phyloP scores from a whole-genome alignment of 2,888 invertebrate genomes.

The Hofmannophila pseudospretella region DNA sequence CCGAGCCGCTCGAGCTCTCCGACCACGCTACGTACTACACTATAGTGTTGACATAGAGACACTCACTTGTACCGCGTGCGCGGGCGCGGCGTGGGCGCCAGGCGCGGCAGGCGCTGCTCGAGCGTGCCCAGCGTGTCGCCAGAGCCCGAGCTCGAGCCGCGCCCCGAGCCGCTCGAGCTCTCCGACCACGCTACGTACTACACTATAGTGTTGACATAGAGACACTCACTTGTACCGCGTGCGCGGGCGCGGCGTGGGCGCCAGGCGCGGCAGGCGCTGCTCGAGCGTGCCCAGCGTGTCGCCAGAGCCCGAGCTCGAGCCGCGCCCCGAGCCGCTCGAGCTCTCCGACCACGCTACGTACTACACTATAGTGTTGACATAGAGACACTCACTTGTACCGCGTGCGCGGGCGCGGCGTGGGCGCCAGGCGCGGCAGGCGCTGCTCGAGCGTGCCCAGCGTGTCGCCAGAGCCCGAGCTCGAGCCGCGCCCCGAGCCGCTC shows the following conservation, averaged over 20 bases:
- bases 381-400: constrained; percentile 58
- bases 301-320: constrained; percentile 68
- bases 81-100: constrained; percentile 55
- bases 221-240: background rate
- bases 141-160: constrained; percentile 69
- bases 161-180: constrained; percentile 71
- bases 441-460: constrained; percentile 37
- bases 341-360: constrained; percentile 72
- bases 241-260: background rate
- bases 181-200: constrained; percentile 72
- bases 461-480: constrained; percentile 66
- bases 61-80: constrained; percentile 59
- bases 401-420: constrained; percentile 57
- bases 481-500: constrained; percentile 70
- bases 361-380: too few relatives aligned
- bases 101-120: constrained; percentile 52
- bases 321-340: constrained; percentile 70
- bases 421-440: constrained; percentile 56
- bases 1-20: constrained; percentile 69
- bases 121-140: constrained; percentile 43
- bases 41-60: too few relatives aligned
- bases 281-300: constrained; percentile 41
- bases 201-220: too few relatives aligned
- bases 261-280: constrained; percentile 53
- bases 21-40: constrained; percentile 74